Evolutionary conservation across 2,113 vertebrate genomes (phyloP).

Genomic region (Lynx canadensis): DNA sequence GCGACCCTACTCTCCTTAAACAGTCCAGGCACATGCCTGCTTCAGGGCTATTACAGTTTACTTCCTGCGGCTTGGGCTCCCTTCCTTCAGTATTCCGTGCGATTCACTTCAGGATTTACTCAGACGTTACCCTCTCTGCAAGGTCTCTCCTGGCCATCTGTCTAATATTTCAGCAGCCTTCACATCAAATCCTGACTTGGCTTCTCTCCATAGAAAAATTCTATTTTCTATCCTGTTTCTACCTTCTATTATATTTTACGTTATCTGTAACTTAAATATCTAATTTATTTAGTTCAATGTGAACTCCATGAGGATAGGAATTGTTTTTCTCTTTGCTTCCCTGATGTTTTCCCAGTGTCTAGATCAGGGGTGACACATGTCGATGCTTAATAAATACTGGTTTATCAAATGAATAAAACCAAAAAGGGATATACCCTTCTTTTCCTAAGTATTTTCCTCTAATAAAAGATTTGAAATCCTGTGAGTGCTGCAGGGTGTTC

Average conservation of each 20-base stretch:
- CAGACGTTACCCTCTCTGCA: rapidly evolving
- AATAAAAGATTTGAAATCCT: constrained; percentile 8
- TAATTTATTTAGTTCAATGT: not conserved
- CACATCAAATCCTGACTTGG: not conserved
- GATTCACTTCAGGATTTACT: not conserved
- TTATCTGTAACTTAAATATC: not conserved
- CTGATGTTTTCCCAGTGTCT: not conserved
- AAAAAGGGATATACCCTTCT: not conserved
- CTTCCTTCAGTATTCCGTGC: rapidly evolving
- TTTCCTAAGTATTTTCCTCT: not conserved
- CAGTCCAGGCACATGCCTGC: not conserved
- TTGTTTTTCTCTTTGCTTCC: not conserved
- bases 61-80: not conserved
- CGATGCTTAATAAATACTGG: not conserved
- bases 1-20: not conserved
- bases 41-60: not conserved
- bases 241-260: not conserved
- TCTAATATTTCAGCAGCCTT: not conserved
- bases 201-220: not conserved
- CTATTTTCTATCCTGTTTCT: not conserved
- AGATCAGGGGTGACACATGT: not conserved
- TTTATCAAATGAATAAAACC: not conserved
- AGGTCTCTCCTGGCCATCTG: not conserved
- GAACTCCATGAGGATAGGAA: not conserved
- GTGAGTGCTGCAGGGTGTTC: not conserved